These are phyloP conservation scores for Mimas tiliae DNA, from an alignment of 2,888 invertebrate genomes.

Conservation along the genomic window DNA sequence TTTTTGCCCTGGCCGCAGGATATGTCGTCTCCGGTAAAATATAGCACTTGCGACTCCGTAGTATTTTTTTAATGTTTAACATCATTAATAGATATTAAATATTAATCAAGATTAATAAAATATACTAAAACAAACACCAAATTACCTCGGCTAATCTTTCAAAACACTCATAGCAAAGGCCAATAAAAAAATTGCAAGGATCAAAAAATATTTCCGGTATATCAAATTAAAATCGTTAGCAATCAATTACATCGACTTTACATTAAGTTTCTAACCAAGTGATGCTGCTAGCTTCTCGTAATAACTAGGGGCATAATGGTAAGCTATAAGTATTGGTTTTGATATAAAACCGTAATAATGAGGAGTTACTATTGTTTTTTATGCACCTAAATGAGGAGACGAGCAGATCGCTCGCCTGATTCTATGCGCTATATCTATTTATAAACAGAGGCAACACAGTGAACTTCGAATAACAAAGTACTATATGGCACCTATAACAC, in stretches of 20 bases:
- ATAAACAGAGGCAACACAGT: too few species aligned
- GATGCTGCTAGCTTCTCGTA: not conserved
- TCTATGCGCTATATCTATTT: too few species aligned
- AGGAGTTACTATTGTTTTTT: too few species aligned
- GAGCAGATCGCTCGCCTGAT: too few species aligned
- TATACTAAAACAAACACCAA: constrained; percentile 5
- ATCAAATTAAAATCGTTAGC: not conserved
- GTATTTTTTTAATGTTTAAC: too few species aligned
- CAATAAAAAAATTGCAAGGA: not conserved
- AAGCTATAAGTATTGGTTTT: not conserved
- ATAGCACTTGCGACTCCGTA: too few species aligned
- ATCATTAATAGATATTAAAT: too few species aligned
- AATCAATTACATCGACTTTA: not conserved
- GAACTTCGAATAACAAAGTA: too few species aligned
- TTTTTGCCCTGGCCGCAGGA: too few species aligned
- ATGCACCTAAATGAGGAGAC: too few species aligned
- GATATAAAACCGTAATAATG: not conserved
- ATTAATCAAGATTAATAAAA: not conserved
- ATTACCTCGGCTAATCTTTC: not conserved
- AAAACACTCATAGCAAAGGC: constrained; percentile 5
- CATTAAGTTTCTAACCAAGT: not conserved
- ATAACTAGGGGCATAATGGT: not conserved
- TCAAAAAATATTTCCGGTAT: constrained; percentile 10
- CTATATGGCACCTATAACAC: too few species aligned
- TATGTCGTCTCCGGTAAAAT: too few species aligned